These are phyloP conservation scores for Anser cygnoides DNA, from an alignment of 2,113 vertebrate species.

Conservation along the genomic window DNA sequence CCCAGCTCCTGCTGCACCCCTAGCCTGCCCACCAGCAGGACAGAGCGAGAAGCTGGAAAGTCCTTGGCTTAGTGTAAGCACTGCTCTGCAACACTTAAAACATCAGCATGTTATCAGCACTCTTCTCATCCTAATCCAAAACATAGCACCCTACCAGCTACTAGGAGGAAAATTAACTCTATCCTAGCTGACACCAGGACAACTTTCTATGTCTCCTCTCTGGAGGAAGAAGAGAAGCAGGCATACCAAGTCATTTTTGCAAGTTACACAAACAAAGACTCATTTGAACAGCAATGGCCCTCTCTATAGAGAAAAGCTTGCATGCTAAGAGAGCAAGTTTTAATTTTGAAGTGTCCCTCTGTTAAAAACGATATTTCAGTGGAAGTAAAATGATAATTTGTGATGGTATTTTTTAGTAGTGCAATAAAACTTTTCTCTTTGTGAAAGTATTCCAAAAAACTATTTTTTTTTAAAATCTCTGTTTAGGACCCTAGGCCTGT, in stretches of 20 bases:
- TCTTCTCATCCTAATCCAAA: no score
- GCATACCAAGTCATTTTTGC: neutral
- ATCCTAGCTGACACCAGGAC: no score
- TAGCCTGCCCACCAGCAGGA: no score
- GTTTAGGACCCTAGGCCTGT: neutral
- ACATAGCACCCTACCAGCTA: no score
- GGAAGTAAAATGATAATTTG: neutral
- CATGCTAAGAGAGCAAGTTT: neutral
- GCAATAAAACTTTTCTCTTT: neutral
- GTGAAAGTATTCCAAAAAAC: neutral
- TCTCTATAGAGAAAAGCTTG: neutral
- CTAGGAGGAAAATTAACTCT: no score
- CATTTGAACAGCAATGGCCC: neutral
- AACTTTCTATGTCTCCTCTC: neutral
- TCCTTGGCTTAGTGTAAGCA: no score
- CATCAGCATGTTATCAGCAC: no score
- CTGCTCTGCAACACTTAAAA: no score
- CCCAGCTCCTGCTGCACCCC: no score
- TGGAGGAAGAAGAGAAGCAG: neutral
- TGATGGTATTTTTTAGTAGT: neutral
- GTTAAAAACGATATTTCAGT: neutral
- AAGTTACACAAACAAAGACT: neutral
- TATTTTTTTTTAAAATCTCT: neutral
- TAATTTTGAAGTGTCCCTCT: neutral
- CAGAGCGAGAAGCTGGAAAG: no score